A percentile compares a stretch with the other conserved stretches of the same genome.
phyloP scores from a whole-genome alignment of 2,113 vertebrate genomes.

The Anhinga rufa region DNA sequence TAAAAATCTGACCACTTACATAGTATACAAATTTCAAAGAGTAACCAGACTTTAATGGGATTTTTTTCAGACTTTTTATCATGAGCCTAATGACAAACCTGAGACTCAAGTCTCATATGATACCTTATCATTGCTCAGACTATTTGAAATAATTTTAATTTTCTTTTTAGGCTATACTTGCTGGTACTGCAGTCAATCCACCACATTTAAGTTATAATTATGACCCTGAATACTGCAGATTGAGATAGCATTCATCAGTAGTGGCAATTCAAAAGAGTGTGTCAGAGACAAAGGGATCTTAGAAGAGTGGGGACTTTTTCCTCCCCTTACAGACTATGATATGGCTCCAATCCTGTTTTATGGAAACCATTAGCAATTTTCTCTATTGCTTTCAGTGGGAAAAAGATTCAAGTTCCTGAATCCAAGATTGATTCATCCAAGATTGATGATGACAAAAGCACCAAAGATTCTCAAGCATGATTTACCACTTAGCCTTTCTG shows the following conservation, averaged over 20 bases:
- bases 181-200: not conserved
- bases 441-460: not conserved
- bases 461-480: not conserved
- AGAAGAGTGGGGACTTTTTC: not conserved
- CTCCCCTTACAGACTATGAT: not conserved
- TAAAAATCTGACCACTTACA: not conserved
- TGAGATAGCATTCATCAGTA: not conserved
- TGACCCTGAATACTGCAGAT: not conserved
- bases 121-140: not conserved
- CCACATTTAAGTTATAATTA: not conserved
- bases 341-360: not conserved
- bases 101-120: not conserved
- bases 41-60: not conserved
- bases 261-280: not conserved
- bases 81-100: not conserved
- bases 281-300: not conserved
- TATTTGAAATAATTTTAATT: not conserved
- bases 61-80: not conserved
- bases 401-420: not conserved
- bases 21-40: not conserved
- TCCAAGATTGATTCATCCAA: not conserved
- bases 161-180: not conserved
- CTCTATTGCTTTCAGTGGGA: not conserved
- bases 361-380: not conserved
- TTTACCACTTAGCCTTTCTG: not conserved